Conservation (phyloP, 2,888 invertebrate species). For the Nephrotoma appendiculata region DNA sequence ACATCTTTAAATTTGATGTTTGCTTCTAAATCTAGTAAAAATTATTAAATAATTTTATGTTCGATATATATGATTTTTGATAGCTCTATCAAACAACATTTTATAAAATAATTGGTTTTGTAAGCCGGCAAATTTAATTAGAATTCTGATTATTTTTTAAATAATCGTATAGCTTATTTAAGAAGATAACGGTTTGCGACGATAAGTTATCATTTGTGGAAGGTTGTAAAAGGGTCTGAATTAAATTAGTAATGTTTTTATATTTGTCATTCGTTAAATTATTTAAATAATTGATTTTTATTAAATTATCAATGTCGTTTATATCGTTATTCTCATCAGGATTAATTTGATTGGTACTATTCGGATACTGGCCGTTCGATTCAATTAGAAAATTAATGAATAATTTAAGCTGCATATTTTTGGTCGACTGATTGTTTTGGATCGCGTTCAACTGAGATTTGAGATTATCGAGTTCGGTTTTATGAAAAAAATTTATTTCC, state of each 20-base stretch:
- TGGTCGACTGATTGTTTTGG: neutral
- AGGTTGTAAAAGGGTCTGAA: neutral
- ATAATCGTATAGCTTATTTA: neutral
- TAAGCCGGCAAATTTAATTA: neutral
- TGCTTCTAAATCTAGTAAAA: neutral
- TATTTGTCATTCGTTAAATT: neutral
- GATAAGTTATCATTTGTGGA: neutral
- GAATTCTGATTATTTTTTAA: neutral
- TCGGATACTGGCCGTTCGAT: neutral
- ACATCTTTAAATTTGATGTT: neutral
- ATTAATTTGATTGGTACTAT: neutral
- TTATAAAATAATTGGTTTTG: neutral
- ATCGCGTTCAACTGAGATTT: neutral
- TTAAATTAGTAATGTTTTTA: neutral
- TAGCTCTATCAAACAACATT: neutral
- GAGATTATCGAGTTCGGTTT: neutral
- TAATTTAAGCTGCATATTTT: neutral
- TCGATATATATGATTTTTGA: neutral
- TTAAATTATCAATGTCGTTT: neutral
- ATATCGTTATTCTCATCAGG: neutral
- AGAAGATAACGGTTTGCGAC: neutral
- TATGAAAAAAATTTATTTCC: neutral
- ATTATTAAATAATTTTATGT: neutral
- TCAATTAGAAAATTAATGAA: neutral
- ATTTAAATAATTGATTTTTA: neutral